Base-by-base conservation (phyloP, 1,140 invertebrate species). In the Aethina tumida region DNA sequence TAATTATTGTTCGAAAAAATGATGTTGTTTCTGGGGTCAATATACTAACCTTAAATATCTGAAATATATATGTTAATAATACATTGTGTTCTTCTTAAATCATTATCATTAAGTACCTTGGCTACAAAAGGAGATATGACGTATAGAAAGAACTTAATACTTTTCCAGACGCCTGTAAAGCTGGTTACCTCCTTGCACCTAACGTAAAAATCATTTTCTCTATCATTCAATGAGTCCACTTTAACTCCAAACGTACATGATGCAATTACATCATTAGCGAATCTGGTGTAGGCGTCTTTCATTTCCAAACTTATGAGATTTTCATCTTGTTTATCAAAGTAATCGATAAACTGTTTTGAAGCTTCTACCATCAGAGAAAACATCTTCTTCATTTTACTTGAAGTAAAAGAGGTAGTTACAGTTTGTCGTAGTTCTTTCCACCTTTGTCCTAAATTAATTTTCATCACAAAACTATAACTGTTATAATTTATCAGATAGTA, bases 201-300 rank as follows among this genome's bases (percentile, higher is more conserved):
- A 35, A 47, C 27, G 26, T 68, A 74, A 51, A 70, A 69, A 22
- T 62, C 43, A 43, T 71, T 69, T 2, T 73, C 49, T 0, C 52
- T 53, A 2, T 74, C 58, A 19, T 55, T 59, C n/a, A 71, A 58
- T 0, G 73, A 72, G 42, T 76, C 64, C 0, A 73, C 63, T 41
- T 71, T 64, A 1, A 74, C 49, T 0, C 73, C 72, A 45, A 75
- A 75, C 7, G 67, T 69, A 1, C 59, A 60, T 0, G 60, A 62
- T 0, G 69, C 69, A 14, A 74, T 71, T 6, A 77, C 69, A 47
- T 78, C 75, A 21, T 68, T 75, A 0, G 74, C 67, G 35, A 68
- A 75, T 5, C 68, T 63, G 0, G 65, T 62, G 4, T 60, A 62
- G n/a, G 69, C 46, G 27, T 73, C 68, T 33, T 70, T 72, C 32